Base-by-base conservation (phyloP, 2,888 invertebrate genomes). In the Drosophila recens region DNA sequence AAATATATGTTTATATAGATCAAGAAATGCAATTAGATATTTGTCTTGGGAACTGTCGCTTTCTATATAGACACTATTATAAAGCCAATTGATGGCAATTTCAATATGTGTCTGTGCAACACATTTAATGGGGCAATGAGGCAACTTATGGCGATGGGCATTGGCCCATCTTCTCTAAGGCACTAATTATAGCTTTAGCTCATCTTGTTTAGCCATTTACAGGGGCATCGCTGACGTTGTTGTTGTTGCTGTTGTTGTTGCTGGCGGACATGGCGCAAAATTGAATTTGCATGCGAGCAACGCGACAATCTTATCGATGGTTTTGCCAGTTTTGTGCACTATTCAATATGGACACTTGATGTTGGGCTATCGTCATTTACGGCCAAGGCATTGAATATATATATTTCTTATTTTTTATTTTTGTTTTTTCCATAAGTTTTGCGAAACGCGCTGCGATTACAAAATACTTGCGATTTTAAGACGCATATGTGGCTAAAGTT, bases 311-410 rank as follows among this genome's bases (percentile, higher is more conserved):
- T 78, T 76, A 73, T 72, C 56, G 80, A 53, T 58, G 68, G 64
- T 64, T 42, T 72, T 67, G 66, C 63, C 69, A 43, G 64, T 56
- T 72, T 62, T 62, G 38, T 46, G 49, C 52, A 67, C 65, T 63
- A 49, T 64, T 78, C 67, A 59, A 80, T 81, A 66, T 78, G 87
- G 81, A 66, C 71, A 79, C 45, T 62, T 51, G 63, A 54, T 33
- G 23, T n/a, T 54, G 51, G 9, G 43, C 27, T 53, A 45, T 58
- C n/a, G 46, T 38, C 56, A 48, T 71, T 86, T 79, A 86, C 86
- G 87, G 80, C 72, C 71, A 56, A 86, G 89, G 75, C 89, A 84
- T 89, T 87, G 88, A 87, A 85, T 72, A 69, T 53, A 30, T 45
- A 48, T 46, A 36, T 11, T 52, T 38, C 56, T 51, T 43, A 56